These are phyloP conservation scores for Chiridota heheva DNA, from an alignment of 35 echinoderm and acorn worm genomes.

Conservation along the genomic window DNA sequence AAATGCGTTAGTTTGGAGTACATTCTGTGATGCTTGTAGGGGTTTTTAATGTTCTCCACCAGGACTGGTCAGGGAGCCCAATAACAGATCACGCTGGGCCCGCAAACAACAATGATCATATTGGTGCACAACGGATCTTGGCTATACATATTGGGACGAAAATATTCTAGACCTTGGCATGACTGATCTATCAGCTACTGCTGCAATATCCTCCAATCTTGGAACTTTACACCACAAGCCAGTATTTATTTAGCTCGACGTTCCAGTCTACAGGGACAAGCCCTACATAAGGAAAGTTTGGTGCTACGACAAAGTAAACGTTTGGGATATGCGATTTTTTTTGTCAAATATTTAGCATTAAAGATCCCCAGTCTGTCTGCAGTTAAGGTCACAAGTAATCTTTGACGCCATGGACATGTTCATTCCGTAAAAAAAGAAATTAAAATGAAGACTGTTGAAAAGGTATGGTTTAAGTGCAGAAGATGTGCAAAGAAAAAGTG, in stretches of 20 bases:
- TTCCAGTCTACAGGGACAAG: constrained; percentile 26
- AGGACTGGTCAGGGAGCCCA: constrained; percentile 59
- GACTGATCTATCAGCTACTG: constrained; percentile 49
- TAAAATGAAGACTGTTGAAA: constrained; percentile 45
- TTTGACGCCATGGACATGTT: constrained; percentile 46
- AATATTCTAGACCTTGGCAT: constrained; percentile 62
- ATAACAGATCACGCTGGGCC: constrained; percentile 51
- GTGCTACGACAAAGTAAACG: constrained; percentile 35
- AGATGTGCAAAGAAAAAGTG: no score
- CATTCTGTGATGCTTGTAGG: no score
- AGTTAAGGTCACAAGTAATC: constrained; percentile 27
- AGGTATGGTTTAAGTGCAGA: constrained; percentile 48
- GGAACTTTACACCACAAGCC: constrained; percentile 64
- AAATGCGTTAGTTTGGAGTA: constrained; percentile 23
- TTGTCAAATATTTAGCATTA: neutral
- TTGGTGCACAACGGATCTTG: constrained; percentile 43
- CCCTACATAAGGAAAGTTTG: constrained; percentile 44
- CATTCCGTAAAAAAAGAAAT: constrained; percentile 43
- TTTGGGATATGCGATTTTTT: neutral
- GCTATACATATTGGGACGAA: constrained; percentile 47
- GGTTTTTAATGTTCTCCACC: constrained; percentile 75
- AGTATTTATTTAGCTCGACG: constrained; percentile 10
- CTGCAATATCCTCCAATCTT: constrained; percentile 20
- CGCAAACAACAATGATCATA: constrained; percentile 29
- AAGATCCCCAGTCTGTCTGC: neutral